phyloP scores from a whole-genome alignment of 2,888 invertebrate genomes.

The Allolobophora icterica region DNA sequence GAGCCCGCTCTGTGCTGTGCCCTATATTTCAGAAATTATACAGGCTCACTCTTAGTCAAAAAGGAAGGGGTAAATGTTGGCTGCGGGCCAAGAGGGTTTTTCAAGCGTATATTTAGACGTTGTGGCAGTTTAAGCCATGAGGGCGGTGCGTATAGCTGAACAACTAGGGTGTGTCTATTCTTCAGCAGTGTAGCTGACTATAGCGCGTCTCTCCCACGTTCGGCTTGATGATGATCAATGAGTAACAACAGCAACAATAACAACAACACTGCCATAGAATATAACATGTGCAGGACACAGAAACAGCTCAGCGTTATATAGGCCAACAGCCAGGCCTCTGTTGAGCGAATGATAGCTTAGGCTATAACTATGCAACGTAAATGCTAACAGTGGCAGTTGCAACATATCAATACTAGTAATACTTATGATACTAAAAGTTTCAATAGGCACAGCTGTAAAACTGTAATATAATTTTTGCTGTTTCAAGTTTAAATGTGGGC shows the following conservation, averaged over 20 bases:
- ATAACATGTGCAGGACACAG: background rate
- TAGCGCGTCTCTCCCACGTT: slow-evolving; percentile 3
- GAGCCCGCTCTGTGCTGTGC: slow-evolving; percentile 2
- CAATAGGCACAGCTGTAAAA: too few relatives aligned
- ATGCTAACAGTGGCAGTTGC: background rate
- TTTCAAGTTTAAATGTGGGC: too few relatives aligned
- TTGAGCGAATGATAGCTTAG: background rate
- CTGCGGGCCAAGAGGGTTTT: background rate
- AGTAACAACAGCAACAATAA: background rate
- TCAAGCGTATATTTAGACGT: background rate
- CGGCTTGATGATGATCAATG: background rate
- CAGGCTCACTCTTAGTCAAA: background rate
- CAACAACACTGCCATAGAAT: background rate
- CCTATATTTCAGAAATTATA: background rate
- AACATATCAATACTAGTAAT: background rate
- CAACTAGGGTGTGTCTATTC: slow-evolving; percentile 17
- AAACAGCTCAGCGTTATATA: background rate
- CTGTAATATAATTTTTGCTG: too few relatives aligned
- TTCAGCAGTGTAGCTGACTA: background rate
- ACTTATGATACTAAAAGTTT: too few relatives aligned
- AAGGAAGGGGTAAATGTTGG: background rate
- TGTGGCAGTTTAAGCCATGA: background rate
- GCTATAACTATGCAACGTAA: background rate
- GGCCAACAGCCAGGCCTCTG: background rate
- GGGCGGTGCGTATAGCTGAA: background rate